phyloP scores from a whole-genome alignment of 2,113 vertebrate genomes.

The Dryoscopus gambensis region DNA sequence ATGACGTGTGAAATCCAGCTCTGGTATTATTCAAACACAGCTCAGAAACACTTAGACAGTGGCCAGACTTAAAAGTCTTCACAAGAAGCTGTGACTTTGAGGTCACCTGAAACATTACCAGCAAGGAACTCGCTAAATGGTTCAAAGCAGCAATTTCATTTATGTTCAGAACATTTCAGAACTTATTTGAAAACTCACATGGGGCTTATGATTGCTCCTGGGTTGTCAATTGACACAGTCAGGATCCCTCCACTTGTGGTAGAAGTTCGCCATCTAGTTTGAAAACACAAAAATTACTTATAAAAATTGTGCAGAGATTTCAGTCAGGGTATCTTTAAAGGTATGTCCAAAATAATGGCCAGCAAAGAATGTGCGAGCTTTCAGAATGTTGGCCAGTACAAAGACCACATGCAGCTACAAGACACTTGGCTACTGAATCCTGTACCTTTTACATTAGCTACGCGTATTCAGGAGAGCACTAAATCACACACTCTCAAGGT shows the following conservation, averaged over 20 bases:
- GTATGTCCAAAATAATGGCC: neutral
- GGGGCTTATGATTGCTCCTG: conserved; percentile 84
- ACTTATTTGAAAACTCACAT: conserved; percentile 72
- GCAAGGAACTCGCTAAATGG: neutral
- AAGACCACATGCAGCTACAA: neutral
- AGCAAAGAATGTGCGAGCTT: neutral
- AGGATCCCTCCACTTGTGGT: conserved; percentile 84
- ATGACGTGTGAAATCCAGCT: neutral
- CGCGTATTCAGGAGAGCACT: neutral
- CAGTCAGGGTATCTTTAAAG: neutral
- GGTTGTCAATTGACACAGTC: conserved; percentile 95
- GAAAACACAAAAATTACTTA: conserved; percentile 7
- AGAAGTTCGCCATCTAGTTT: conserved; percentile 87
- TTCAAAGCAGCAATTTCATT: neutral
- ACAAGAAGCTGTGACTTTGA: neutral
- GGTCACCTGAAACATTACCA: neutral
- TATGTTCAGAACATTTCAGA: neutral
- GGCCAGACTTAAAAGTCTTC: neutral
- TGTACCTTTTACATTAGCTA: neutral
- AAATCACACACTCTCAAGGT: neutral
- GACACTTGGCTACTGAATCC: neutral
- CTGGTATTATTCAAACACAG: neutral
- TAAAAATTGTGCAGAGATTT: neutral
- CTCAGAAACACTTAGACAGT: neutral
- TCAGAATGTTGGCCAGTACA: accelerated